Conservation (phyloP, 1,140 invertebrate genomes). For the Drosophila ogumai region DNA sequence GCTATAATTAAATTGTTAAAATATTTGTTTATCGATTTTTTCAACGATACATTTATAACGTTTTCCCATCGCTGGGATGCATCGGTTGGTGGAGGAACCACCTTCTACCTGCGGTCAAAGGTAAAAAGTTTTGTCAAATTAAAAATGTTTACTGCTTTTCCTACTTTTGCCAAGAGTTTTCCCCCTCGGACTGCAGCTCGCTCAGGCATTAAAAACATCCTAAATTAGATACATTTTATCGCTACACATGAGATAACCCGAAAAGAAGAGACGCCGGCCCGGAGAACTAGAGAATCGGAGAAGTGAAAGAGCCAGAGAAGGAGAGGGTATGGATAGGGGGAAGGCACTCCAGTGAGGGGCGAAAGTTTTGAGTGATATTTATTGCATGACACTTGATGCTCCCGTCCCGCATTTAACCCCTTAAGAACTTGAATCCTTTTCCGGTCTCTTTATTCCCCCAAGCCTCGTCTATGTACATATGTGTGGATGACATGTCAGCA, state of each 20-base stretch:
- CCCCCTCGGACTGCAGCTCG: slow-evolving; percentile 49
- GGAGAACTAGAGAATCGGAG: not conserved
- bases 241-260: slow-evolving; percentile 67
- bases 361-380: slow-evolving; percentile 79
- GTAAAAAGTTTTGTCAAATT: slow-evolving; percentile 83
- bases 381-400: slow-evolving; percentile 74
- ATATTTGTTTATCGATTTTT: too few relatives aligned
- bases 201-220: slow-evolving; percentile 78
- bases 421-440: slow-evolving; percentile 48
- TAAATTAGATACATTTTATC: slow-evolving; percentile 83
- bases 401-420: slow-evolving; percentile 4
- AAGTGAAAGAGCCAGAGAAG: slow-evolving; percentile 1
- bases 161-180: slow-evolving; percentile 58
- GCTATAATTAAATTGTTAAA: too few relatives aligned
- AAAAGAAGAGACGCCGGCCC: slow-evolving; percentile 5
- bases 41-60: not conserved
- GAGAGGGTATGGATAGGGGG: not conserved
- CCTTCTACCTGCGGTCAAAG: slow-evolving; percentile 68
- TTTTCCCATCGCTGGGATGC: not conserved
- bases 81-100: not conserved
- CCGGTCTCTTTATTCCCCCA: slow-evolving; percentile 20
- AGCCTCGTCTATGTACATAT: not conserved
- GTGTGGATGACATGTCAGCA: slow-evolving; percentile 69
- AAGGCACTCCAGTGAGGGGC: slow-evolving; percentile 14
- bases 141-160: slow-evolving; percentile 80